Evolutionary conservation across 2,888 invertebrate species (phyloP).

Genomic region (Polydesmus complanatus): DNA sequence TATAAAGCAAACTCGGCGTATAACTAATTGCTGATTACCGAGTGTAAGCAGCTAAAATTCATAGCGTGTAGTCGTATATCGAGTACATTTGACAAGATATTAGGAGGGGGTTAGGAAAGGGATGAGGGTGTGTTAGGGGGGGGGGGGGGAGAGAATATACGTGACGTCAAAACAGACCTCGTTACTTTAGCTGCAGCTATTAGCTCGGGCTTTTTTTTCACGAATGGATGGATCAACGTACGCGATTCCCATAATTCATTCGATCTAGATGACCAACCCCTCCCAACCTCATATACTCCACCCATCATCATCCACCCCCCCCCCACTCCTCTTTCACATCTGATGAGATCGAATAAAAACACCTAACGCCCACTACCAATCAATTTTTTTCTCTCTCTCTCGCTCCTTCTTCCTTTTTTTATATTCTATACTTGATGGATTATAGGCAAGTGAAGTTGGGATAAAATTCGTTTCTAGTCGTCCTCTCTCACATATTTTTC

Average conservation of each 20-base stretch:
- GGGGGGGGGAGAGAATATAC: background rate
- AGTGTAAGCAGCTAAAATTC: background rate
- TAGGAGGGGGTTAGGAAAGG: too few relatives aligned
- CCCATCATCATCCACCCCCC: background rate
- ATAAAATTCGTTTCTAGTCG: too few relatives aligned
- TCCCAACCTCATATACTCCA: background rate
- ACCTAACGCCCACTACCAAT: background rate
- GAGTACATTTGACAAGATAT: too few relatives aligned
- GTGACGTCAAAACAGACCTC: background rate
- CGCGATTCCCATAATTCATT: background rate
- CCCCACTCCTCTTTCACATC: background rate
- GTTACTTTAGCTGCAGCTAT: background rate
- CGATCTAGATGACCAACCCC: background rate
- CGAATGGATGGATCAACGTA: background rate
- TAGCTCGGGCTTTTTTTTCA: background rate
- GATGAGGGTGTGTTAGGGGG: too few relatives aligned
- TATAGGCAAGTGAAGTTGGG: background rate
- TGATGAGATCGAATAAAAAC: background rate
- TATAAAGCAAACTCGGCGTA: background rate
- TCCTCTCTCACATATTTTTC: too few relatives aligned
- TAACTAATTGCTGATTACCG: slow-evolving; percentile 14
- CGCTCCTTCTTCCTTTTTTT: background rate
- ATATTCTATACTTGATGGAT: background rate
- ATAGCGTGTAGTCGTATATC: background rate
- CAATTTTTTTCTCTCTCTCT: background rate